Conservation (phyloP, 1,140 invertebrate species). For the Leucophenga varia region DNA sequence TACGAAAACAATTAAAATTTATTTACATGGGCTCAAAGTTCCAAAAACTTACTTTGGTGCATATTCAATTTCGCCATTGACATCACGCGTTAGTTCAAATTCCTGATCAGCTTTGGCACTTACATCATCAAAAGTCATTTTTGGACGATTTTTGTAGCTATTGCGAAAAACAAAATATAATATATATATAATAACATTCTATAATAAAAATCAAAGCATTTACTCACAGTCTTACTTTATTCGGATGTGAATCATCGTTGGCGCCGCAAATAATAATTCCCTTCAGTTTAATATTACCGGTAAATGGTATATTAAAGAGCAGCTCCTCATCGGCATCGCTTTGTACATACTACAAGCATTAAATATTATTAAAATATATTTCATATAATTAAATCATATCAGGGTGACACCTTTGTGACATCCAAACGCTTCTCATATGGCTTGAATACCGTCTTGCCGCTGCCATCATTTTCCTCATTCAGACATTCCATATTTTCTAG, state of each 20-base stretch:
- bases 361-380: not conserved
- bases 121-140: slow-evolving; percentile 93
- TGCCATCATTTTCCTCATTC: slow-evolving; percentile 83
- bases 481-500: slow-evolving; percentile 85
- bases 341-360: slow-evolving; percentile 77
- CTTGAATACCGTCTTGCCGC: slow-evolving; percentile 88
- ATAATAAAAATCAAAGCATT: no score
- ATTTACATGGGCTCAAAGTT: no score
- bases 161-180: no score
- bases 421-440: slow-evolving; percentile 85
- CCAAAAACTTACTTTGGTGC: slow-evolving; percentile 72
- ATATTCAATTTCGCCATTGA: slow-evolving; percentile 81
- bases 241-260: slow-evolving; percentile 80
- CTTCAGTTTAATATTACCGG: slow-evolving; percentile 92
- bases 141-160: slow-evolving; percentile 88
- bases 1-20: no score
- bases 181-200: not conserved
- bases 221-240: slow-evolving; percentile 83
- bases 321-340: slow-evolving; percentile 94
- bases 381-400: not conserved
- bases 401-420: slow-evolving; percentile 42
- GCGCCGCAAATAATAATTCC: slow-evolving; percentile 88
- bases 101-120: slow-evolving; percentile 77
- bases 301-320: slow-evolving; percentile 94
- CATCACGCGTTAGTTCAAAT: slow-evolving; percentile 84